Conservation (phyloP, 2,113 vertebrate genomes). For the Ictidomys tridecemlineatus region DNA sequence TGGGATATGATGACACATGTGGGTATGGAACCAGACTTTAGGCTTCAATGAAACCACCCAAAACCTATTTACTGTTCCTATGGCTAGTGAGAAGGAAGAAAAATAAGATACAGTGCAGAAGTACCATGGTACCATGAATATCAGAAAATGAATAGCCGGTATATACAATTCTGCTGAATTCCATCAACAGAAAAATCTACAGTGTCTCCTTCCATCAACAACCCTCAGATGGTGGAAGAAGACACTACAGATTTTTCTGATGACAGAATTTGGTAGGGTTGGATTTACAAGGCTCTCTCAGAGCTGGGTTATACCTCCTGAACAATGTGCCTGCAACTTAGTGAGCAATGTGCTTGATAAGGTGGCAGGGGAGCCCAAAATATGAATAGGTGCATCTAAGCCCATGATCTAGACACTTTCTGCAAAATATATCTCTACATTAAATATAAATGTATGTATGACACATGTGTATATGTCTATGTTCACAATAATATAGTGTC, state of each 20-base stretch:
- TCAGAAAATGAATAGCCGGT: neutral
- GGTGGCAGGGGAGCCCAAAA: neutral
- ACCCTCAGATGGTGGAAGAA: neutral
- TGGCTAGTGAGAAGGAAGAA: slow-evolving; percentile 36
- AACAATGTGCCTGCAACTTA: neutral
- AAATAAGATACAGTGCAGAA: neutral
- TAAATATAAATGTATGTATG: neutral
- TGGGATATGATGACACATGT: neutral
- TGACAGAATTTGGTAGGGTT: neutral
- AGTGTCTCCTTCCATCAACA: neutral
- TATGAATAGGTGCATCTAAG: neutral
- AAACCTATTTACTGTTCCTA: neutral
- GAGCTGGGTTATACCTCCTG: neutral
- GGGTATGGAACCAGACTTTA: neutral
- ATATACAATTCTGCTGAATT: neutral
- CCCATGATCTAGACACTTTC: neutral
- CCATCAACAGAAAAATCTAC: neutral
- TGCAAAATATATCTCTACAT: neutral
- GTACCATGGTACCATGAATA: neutral
- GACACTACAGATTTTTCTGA: neutral
- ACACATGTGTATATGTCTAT: neutral
- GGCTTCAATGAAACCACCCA: neutral
- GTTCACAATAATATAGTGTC: neutral
- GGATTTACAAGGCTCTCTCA: neutral
- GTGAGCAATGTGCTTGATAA: neutral